A percentile compares a stretch with the other conserved stretches of the same genome.
Evolutionary conservation across 1,140 invertebrate species (phyloP).

Genomic region (Popillia japonica): DNA sequence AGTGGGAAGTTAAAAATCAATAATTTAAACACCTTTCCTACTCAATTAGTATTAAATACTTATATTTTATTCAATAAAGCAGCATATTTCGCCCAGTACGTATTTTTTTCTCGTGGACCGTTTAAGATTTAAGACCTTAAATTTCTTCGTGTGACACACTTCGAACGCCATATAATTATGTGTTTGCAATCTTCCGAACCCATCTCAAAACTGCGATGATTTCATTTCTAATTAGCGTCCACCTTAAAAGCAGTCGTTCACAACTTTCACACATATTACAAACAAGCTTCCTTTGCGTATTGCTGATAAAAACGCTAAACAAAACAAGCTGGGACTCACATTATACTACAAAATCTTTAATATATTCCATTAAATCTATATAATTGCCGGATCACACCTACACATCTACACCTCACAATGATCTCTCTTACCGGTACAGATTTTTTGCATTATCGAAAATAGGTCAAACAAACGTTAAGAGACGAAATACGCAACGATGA

Average conservation of each 20-base stretch:
- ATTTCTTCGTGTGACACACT: too few relatives aligned
- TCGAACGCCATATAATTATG: too few relatives aligned
- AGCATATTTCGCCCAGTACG: too few relatives aligned
- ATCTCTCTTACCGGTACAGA: background rate
- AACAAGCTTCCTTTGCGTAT: background rate
- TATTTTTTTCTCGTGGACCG: too few relatives aligned
- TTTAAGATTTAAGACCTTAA: too few relatives aligned
- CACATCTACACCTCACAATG: background rate
- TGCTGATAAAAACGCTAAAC: background rate
- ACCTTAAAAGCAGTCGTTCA: conserved; percentile 6
- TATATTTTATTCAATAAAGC: too few relatives aligned
- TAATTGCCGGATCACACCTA: background rate
- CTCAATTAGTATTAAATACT: too few relatives aligned
- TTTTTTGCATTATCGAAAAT: conserved; percentile 6
- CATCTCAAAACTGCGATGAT: background rate
- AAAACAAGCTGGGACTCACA: background rate
- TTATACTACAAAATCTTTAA: too few relatives aligned
- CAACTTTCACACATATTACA: background rate
- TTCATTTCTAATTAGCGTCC: conserved; percentile 9
- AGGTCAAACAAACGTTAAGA: background rate
- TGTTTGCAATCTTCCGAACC: too few relatives aligned
- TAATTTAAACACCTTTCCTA: too few relatives aligned
- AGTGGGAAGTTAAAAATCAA: too few relatives aligned
- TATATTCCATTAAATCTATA: background rate
- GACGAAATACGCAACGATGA: background rate